Evolutionary conservation across 2,888 invertebrate genomes (phyloP).

Genomic region (Dromius quadrimaculatus): DNA sequence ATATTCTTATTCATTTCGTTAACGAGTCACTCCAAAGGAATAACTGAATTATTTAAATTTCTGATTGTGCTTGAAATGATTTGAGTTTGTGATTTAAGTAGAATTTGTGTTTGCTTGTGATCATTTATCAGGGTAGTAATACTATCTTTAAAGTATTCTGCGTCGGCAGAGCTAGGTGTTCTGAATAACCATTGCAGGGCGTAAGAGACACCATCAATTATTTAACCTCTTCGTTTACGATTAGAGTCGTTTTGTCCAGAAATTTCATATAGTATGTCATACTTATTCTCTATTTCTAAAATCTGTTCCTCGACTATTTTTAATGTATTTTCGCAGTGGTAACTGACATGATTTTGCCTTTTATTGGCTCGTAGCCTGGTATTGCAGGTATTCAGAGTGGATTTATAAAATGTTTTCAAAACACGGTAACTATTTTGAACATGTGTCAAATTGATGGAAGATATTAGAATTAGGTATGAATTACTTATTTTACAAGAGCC

Average conservation of each 20-base stretch:
- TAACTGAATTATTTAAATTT: constrained; percentile 53
- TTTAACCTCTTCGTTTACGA: constrained; percentile 44
- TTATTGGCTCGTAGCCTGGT: not conserved
- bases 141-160: constrained; percentile 47
- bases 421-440: not conserved
- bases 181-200: constrained; percentile 53
- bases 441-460: constrained; percentile 25
- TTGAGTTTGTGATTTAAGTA: constrained; percentile 54
- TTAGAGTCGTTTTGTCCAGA: not conserved
- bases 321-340: constrained; percentile 23
- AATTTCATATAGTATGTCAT: not conserved
- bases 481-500: constrained; percentile 31
- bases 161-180: constrained; percentile 47
- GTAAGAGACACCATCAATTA: constrained; percentile 53
- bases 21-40: constrained; percentile 30
- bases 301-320: constrained; percentile 13
- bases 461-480: constrained; percentile 29
- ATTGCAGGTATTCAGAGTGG: not conserved
- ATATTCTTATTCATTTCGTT: constrained; percentile 41
- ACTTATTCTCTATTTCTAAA: constrained; percentile 11
- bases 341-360: constrained; percentile 21
- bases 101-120: constrained; percentile 48
- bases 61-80: constrained; percentile 48
- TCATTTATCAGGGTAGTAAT: constrained; percentile 42
- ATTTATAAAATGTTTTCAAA: not conserved